Percentiles rank a stretch among this genome's conserved stretches.
Evolutionary conservation across 1,140 invertebrate genomes (phyloP).

Genomic region (Bactericera cockerelli): DNA sequence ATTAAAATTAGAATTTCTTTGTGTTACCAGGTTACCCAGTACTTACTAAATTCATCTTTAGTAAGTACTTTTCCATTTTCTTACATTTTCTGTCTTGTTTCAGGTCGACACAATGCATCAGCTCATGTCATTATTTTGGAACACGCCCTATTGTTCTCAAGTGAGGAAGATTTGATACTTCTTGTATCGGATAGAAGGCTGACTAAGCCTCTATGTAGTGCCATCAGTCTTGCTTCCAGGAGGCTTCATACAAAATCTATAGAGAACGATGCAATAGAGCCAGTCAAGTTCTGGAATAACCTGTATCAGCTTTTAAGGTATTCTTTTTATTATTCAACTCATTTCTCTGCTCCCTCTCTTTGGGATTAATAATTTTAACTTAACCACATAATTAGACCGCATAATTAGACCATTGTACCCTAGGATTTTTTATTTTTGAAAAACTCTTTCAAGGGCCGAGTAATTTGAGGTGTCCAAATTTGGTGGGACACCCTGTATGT

Average conservation of each 20-base stretch:
- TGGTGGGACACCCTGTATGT: too few relatives aligned
- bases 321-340: neutral
- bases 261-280: neutral
- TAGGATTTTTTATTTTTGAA: too few relatives aligned
- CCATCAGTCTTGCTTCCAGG: neutral
- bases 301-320: constrained; percentile 1
- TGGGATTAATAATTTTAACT: neutral
- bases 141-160: neutral
- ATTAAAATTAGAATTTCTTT: too few relatives aligned
- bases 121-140: neutral
- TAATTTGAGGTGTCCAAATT: too few relatives aligned
- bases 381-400: too few relatives aligned
- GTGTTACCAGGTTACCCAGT: too few relatives aligned
- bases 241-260: neutral
- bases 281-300: constrained; percentile 1
- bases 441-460: too few relatives aligned
- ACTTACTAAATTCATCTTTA: too few relatives aligned
- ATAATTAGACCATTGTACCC: too few relatives aligned
- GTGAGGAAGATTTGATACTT: neutral
- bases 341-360: neutral
- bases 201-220: neutral
- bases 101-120: constrained; percentile 5
- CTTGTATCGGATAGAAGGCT: neutral
- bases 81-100: neutral
- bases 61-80: too few relatives aligned